Conservation (phyloP, 2,797 vertebrate genomes). For the Eutrigla gurnardus region DNA sequence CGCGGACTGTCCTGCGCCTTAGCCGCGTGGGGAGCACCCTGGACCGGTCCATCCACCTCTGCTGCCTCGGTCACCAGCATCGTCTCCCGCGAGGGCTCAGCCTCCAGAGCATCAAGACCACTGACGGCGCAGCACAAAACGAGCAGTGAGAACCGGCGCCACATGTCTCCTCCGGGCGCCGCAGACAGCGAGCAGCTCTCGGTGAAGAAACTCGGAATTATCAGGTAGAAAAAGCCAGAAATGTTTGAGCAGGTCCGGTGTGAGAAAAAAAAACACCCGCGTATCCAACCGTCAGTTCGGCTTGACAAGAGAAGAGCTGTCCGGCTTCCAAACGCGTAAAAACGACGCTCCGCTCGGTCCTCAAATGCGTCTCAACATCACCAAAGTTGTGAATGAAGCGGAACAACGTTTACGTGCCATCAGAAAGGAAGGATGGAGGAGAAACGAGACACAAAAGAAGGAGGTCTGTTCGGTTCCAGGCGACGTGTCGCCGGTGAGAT, state of each 20-base stretch:
- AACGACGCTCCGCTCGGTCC: background rate
- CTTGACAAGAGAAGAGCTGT: too few species aligned
- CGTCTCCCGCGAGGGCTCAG: background rate
- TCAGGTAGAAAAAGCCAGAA: background rate
- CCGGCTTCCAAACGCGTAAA: background rate
- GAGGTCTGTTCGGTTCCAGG: background rate
- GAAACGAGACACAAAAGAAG: background rate
- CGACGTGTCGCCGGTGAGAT: conserved; percentile 27
- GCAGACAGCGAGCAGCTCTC: too few species aligned
- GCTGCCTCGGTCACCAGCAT: background rate
- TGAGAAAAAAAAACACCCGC: background rate
- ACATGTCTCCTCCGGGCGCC: conserved; percentile 36
- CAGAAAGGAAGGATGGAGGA: background rate
- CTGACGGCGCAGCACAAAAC: conserved; percentile 27
- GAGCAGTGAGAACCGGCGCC: conserved; percentile 34
- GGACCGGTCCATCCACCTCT: background rate
- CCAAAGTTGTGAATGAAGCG: too few species aligned
- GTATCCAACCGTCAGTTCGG: background rate
- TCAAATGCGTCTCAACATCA: background rate
- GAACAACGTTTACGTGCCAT: too few species aligned
- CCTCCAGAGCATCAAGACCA: background rate
- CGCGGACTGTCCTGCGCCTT: background rate
- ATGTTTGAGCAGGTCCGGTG: background rate
- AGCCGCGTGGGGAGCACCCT: background rate
- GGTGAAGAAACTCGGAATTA: background rate